Percentiles rank a stretch among this genome's conserved stretches.
Evolutionary conservation across 2,888 invertebrate genomes (phyloP).

Genomic region (Noctua fimbriata): DNA sequence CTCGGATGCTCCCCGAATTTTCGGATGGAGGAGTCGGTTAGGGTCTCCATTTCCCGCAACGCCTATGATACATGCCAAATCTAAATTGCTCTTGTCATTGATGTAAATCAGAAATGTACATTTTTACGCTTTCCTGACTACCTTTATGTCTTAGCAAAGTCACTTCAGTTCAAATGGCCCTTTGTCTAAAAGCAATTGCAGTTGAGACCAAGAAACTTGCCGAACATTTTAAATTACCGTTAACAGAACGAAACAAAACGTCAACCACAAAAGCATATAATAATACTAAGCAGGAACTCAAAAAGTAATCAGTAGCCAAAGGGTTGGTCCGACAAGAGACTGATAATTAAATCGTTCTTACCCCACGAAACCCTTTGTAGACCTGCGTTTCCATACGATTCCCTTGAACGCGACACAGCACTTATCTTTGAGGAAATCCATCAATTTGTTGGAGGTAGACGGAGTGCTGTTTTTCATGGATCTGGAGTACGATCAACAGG

Average conservation of each 20-base stretch:
- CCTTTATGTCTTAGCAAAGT: neutral
- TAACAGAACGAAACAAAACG: conserved; percentile 31
- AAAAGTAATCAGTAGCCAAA: conserved; percentile 49
- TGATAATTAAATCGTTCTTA: conserved; percentile 52
- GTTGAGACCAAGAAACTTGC: neutral
- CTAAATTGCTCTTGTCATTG: neutral
- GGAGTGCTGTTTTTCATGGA: conserved; percentile 48
- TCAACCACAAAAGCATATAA: conserved; percentile 26
- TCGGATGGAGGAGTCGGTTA: conserved; percentile 21
- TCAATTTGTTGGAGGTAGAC: conserved; percentile 44
- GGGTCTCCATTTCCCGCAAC: conserved; percentile 1
- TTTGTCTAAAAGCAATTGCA: conserved; percentile 19
- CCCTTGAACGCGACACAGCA: conserved; percentile 22
- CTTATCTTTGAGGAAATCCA: conserved; percentile 46
- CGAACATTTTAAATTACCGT: neutral
- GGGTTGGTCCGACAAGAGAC: conserved; percentile 30
- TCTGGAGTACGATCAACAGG: conserved; percentile 70
- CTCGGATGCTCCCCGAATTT: conserved; percentile 38
- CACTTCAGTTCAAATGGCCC: neutral
- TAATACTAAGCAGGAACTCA: conserved; percentile 12
- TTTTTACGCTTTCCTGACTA: neutral
- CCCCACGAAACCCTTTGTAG: conserved; percentile 36
- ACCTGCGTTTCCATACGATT: conserved; percentile 7
- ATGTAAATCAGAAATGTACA: conserved; percentile 12
- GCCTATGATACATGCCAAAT: conserved; percentile 29